Base-by-base conservation (phyloP, 1,140 invertebrate genomes). In the Diplogasteroides magnus region DNA sequence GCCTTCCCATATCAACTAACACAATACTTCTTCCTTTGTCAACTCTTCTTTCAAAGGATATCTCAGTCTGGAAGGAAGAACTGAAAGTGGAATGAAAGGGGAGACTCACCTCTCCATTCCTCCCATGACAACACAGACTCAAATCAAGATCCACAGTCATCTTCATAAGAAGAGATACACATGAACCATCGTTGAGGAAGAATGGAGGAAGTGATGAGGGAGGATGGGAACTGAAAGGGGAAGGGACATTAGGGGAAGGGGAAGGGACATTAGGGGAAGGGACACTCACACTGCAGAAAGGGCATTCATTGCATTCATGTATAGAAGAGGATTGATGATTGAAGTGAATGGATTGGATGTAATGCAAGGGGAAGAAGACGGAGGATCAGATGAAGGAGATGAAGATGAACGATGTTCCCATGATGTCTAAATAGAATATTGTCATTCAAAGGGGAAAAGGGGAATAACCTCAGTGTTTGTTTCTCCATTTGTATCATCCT, bases 101-200 rank as follows among this genome's bases (percentile, higher is more conserved):
- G n/a, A n/a, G 57, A 27, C 57, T 57, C 2, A 56, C 31, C 28
- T 66, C 32, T n/a, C 37, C 37, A 15, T 67, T 31, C 63, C 73
- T 56, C 48, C 62, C 67, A 56, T 74, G 73, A 32, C 67, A 74
- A 3, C 56, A 62, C 64, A 74, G 59, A 27, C 69, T 74, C 48
- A 71, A 61, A 58, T 74, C 73, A 37, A 74, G 61, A 31, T 74
- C 73, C 19, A 68, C 31, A 14, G 73, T 69, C 64, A 74, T 73
- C 57, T 76, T 61, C 69, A 73, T 72, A 2, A 74, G 37, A 25
- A 69, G 27, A 25, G 73, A 29, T 6, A 75, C 61, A 61, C 73
- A 73, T 14, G 67, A 57, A 19, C 69, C 73, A 29, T 74, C 73
- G 28, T 31, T 68, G 28, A 74, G 55, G 11, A 61, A 64, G 28